Evolutionary conservation across 2,797 vertebrate species (phyloP), one percentile per base, ranked within the genome.

Genomic region (Pelodytes ibericus): DNA sequence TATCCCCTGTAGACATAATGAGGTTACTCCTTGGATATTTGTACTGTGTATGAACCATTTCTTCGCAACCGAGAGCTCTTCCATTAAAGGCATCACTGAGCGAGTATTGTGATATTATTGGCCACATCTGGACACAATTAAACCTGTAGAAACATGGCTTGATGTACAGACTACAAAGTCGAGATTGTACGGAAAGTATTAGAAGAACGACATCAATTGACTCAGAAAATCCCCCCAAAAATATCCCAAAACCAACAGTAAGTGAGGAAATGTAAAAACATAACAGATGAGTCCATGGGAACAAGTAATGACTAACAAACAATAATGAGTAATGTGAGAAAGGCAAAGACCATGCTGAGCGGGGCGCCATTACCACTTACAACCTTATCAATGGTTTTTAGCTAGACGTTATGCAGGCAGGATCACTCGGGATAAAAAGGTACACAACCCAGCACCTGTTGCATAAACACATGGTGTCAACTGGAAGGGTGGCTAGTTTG

Each of bases 101-200:
- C 18, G 27, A 61, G 47, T 27, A n/a, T 18, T 20, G 57, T 30
- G 29, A 65, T 64, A 71, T 41, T 29, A n/a, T 26, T 25, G 33
- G 13, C 33, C n/a, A 60, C 75, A 78, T 78, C 75, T 78, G 75
- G 62, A n/a, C 72, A 51, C 68, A 72, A 78, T 72, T 78, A 78
- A 51, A 71, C 69, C 72, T 51, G 69, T 49, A 58, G 49, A 56
- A 78, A 67, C 69, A 67, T 51, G 57, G 67, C n/a, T 29, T 62
- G 57, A 69, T 47, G 31, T 30, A 60, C 69, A 78, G 75, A 78
- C 75, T 59, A 78, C 75, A 77, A 70, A 57, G 68, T 36, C 24
- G n/a, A 77, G 56, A 71, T 77, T 77, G 75, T 78, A n/a, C 16
- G 44, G 7, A 53, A 67, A 27, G 51, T 25, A 47, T 30, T 49